Evolutionary conservation across 2,888 invertebrate species (phyloP), one percentile per base, ranked within the genome.

Genomic region (Cantharis flavilabris): DNA sequence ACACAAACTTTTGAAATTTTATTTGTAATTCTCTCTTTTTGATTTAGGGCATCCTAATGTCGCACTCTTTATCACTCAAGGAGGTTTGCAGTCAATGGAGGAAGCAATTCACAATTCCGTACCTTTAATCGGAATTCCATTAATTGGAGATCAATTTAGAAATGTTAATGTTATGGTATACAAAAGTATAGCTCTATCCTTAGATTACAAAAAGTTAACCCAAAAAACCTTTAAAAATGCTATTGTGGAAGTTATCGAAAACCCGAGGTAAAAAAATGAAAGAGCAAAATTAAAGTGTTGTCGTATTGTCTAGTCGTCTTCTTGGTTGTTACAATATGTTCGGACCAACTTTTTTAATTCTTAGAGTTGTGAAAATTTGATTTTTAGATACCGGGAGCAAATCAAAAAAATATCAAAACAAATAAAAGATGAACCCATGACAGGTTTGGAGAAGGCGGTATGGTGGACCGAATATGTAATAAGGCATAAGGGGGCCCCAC

Each of bases 11-110:
- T 13, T 33, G 4, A 33, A n/a, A 33, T 13, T 33, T 33, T 20
- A 20, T 3, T 1, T 20, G 20, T 20, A 20, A 20, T 20, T 3
- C 20, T 20, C 2, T 0, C 3, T 20, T 20, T 20, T 20, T 20
- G 20, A 33, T 13, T 30, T 64, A 83, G 82, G 80, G 14, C 89
- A 90, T 81, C 86, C 86, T 13, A 90, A 90, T 72, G 76, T 90
- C 0, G 89, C 89, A 76, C 74, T 89, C 1, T 90, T 90, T 71
- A 87, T 89, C 67, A 89, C 88, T 0, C 89, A 89, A 85, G 89
- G 89, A 67, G 90, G 90, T 5, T 79, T 89, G 2, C 89, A 89
- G 71, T 89, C 89, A 0, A 84, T 88, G 0, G 88, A 89, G 14
- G 89, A 90, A 78, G 87, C 89, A 2, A 86, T 89, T n/a, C 83